These are phyloP conservation scores for Hydractinia echinata DNA, from an alignment of 30 jellyfish, hydroid and myxozoan species.

Conservation along the genomic window DNA sequence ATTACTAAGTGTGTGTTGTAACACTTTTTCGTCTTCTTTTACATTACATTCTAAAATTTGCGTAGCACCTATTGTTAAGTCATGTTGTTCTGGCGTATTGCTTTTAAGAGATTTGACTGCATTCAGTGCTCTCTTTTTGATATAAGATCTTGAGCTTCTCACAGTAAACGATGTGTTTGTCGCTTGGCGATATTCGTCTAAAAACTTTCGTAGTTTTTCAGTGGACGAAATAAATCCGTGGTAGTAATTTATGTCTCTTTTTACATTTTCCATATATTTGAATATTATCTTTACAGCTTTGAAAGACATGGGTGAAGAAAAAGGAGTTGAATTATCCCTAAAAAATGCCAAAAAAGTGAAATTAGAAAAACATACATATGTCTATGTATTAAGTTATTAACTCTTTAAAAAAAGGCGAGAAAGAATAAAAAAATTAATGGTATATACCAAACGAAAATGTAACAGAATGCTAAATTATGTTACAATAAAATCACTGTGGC, in stretches of 20 bases:
- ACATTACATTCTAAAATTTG: background rate
- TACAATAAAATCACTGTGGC: too few species aligned
- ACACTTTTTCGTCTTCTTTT: too few species aligned
- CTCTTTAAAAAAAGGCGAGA: too few species aligned
- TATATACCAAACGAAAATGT: too few species aligned
- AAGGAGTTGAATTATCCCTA: background rate
- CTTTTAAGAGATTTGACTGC: background rate
- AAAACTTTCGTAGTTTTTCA: conserved; percentile 16
- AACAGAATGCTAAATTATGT: too few species aligned
- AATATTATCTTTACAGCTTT: conserved; percentile 6
- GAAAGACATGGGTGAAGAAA: background rate
- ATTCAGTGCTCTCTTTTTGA: conserved; percentile 15
- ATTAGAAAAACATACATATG: too few species aligned
- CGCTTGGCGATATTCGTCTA: conserved; percentile 28
- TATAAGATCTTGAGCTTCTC: conserved; percentile 23
- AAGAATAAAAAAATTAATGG: too few species aligned
- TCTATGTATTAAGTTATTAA: too few species aligned
- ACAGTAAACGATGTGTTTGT: conserved; percentile 12
- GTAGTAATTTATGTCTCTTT: conserved; percentile 13
- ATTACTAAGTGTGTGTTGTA: too few species aligned
- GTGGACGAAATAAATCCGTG: conserved; percentile 21
- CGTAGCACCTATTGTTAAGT: conserved; percentile 4
- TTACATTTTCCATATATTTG: conserved; percentile 12
- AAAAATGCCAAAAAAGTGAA: background rate
- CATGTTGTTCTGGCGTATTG: background rate